These are phyloP conservation scores for Acronicta alni DNA, from an alignment of 2,888 invertebrate species.

Conservation along the genomic window DNA sequence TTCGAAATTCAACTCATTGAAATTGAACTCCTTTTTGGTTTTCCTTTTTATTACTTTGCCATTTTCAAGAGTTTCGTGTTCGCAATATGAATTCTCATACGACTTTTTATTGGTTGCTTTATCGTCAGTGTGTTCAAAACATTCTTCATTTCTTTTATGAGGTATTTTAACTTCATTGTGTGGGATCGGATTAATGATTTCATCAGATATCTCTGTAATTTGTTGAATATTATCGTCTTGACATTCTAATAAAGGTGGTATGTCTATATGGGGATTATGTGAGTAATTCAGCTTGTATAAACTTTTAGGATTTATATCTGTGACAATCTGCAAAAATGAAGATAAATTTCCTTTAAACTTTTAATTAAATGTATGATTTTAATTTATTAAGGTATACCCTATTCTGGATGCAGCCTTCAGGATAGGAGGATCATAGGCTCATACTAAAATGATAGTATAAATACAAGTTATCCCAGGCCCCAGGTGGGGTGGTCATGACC, in stretches of 20 bases:
- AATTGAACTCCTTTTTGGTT: conserved; percentile 19
- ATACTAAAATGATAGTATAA: too few species aligned
- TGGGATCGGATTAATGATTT: conserved; percentile 9
- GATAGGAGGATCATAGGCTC: too few species aligned
- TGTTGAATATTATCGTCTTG: conserved; percentile 1
- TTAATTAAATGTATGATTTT: neutral
- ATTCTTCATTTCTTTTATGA: neutral
- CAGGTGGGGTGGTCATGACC: too few species aligned
- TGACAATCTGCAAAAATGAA: conserved; percentile 7
- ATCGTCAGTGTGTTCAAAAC: neutral
- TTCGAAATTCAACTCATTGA: conserved; percentile 47
- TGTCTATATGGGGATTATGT: conserved; percentile 25
- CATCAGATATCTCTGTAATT: neutral
- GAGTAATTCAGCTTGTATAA: conserved; percentile 7
- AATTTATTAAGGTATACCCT: too few species aligned
- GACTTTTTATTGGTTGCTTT: neutral
- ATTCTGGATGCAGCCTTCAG: too few species aligned
- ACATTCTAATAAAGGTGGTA: conserved; percentile 17
- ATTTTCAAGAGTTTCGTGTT: conserved; percentile 2
- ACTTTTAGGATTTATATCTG: neutral
- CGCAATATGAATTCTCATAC: conserved; percentile 21
- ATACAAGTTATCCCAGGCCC: too few species aligned
- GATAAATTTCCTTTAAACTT: neutral
- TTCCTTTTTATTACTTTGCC: neutral
- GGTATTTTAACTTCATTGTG: neutral